Percentiles rank a stretch among this genome's conserved stretches.
These are phyloP conservation scores for Cydia fagiglandana DNA, from an alignment of 1,140 invertebrate genomes.

Conservation along the genomic window DNA sequence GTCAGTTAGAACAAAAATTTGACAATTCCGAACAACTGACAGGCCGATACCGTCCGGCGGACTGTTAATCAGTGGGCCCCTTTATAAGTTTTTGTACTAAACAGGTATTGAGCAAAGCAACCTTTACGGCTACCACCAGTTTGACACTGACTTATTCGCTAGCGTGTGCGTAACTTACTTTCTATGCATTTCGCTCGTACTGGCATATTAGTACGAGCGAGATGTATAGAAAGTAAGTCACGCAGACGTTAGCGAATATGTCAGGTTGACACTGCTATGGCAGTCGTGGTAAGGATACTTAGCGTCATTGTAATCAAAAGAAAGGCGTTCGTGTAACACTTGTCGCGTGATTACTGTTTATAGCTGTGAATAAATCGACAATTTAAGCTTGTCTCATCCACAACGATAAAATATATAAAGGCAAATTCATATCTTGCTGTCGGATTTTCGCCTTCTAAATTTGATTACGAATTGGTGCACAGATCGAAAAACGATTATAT, in stretches of 20 bases:
- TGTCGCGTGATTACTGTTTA: background rate
- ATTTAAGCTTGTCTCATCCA: background rate
- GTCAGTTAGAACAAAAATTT: no score
- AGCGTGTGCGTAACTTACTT: no score
- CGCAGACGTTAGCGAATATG: no score
- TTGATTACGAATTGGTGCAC: background rate
- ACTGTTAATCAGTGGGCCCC: no score
- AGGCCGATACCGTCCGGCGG: no score
- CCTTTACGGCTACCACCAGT: background rate
- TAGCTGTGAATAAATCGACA: background rate
- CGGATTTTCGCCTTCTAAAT: background rate
- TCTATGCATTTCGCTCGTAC: no score
- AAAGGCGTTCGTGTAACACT: conserved; percentile 7
- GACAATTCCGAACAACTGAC: no score
- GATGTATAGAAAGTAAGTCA: no score
- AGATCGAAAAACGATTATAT: no score
- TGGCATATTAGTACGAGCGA: no score
- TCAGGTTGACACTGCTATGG: no score
- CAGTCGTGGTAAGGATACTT: background rate
- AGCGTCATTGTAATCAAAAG: conserved; percentile 35
- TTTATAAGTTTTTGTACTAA: conserved; percentile 68
- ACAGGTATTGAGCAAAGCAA: conserved; percentile 69
- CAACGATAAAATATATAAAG: background rate
- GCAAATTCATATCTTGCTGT: background rate
- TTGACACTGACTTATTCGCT: no score